Evolutionary conservation across 2,113 vertebrate genomes (phyloP).

Genomic region (Aphelocoma coerulescens): DNA sequence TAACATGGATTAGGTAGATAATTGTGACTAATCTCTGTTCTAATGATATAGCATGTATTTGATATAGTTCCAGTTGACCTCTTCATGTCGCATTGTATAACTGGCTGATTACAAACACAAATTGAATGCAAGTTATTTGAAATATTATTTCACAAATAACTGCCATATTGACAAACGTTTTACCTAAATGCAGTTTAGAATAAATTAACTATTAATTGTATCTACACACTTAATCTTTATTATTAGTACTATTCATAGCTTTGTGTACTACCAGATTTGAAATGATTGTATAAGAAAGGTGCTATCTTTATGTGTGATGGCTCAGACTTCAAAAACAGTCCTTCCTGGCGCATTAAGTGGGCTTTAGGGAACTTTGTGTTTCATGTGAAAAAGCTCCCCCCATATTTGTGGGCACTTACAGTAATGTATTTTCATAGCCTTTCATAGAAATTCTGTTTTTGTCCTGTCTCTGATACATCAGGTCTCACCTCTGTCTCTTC

Average conservation of each 20-base stretch:
- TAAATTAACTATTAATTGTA: constrained; percentile 19
- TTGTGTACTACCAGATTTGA: not conserved
- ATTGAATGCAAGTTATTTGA: constrained; percentile 8
- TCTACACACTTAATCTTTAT: not conserved
- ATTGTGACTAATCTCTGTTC: constrained; percentile 44
- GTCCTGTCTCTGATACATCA: not conserved
- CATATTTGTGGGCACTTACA: not conserved
- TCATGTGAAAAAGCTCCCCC: not conserved
- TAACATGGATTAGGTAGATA: constrained; percentile 18
- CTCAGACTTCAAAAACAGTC: not conserved
- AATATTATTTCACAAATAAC: constrained; percentile 2
- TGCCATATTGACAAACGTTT: not conserved
- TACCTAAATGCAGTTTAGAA: constrained; percentile 15
- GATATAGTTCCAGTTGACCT: not conserved
- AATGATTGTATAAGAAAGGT: not conserved
- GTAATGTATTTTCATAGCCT: not conserved
- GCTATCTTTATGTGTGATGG: not conserved
- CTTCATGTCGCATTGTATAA: not conserved
- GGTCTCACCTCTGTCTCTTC: not conserved
- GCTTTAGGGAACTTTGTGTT: not conserved
- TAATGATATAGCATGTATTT: not conserved
- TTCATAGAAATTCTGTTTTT: not conserved
- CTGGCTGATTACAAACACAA: constrained; percentile 41
- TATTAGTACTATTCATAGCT: not conserved
- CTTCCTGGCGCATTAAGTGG: not conserved